Base-by-base conservation (phyloP, 2,113 vertebrate genomes). In the Drymodes brunneopygia region DNA sequence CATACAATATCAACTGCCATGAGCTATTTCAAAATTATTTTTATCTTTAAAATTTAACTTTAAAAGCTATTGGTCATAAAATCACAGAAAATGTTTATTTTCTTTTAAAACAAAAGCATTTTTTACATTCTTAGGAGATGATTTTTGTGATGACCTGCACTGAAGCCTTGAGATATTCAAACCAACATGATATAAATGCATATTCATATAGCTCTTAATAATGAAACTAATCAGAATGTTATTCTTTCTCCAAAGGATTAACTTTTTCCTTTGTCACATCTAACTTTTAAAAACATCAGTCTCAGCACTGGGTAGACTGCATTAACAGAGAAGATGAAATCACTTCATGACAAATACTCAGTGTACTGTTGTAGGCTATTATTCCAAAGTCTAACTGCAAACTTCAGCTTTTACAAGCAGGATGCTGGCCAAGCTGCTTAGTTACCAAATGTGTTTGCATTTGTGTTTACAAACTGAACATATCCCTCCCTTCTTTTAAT, bases 391-490 rank as follows among this genome's bases (percentile, higher is more conserved):
- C 77, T 79, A 92, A 80, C 23, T 72, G 75, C 83, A 86, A 92
- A 91, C 31, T 94, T 92, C 70, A 48, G 64, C 53, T 82, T 96
- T 94, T 92, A 89, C 89, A 90, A 94, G 94, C 81, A 92, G 77
- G 54, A 81, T 1, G 3, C 44, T 44, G 53, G 95, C 94, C 95
- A 96, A 88, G 69, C 64, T 92, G 74, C 96, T 88, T 96, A 89
- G 96, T 95, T 95, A 96, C 96, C 93, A 73, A 74, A 86, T 83
- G 54, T 93, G 79, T 97, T 95, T 96, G 50, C 81, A 65, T 72
- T 92, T 90, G 11, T 97, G 72, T 97, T 97, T 97, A 95, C 92
- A 97, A 97, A 95, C 57, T 45, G 44, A 95, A 79, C 61, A 40
- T 40, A 67, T 57, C 31, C 35, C 44, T 93, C 77, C 75, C 48